phyloP scores from a whole-genome alignment of 2,113 vertebrate genomes.

The Cettia cetti region DNA sequence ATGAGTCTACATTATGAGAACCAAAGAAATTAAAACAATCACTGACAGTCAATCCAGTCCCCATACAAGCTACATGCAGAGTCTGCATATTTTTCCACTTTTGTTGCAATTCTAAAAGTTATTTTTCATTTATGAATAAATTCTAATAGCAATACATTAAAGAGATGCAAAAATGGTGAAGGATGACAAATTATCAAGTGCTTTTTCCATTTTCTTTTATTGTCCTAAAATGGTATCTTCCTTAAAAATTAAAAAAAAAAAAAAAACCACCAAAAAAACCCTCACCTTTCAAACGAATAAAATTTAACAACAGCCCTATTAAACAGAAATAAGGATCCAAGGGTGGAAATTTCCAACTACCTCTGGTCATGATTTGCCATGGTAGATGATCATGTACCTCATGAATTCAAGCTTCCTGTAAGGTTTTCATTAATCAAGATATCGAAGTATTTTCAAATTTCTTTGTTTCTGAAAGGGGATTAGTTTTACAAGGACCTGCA shows the following conservation, averaged over 20 bases:
- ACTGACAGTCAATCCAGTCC: not conserved
- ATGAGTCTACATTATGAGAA: not conserved
- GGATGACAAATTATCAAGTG: not conserved
- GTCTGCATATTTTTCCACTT: not conserved
- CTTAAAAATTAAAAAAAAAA: not conserved
- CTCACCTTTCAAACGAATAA: not conserved
- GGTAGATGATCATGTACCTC: not conserved
- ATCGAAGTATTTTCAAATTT: not conserved
- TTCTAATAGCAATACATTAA: not conserved
- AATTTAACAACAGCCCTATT: not conserved
- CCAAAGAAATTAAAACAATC: not conserved
- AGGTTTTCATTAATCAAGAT: not conserved
- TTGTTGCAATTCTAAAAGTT: not conserved
- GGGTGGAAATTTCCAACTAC: not conserved
- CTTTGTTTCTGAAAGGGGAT: not conserved
- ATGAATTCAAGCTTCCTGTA: fast-evolving
- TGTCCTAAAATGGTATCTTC: not conserved
- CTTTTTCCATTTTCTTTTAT: not conserved
- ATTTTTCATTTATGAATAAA: not conserved
- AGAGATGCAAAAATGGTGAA: not conserved
- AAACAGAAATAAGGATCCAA: not conserved
- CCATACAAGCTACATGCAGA: not conserved
- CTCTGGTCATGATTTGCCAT: not conserved
- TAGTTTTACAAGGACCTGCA: not conserved
- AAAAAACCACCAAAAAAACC: too few species aligned